These are phyloP conservation scores for Galleria mellonella DNA, from an alignment of 1,140 invertebrate genomes.

Conservation along the genomic window DNA sequence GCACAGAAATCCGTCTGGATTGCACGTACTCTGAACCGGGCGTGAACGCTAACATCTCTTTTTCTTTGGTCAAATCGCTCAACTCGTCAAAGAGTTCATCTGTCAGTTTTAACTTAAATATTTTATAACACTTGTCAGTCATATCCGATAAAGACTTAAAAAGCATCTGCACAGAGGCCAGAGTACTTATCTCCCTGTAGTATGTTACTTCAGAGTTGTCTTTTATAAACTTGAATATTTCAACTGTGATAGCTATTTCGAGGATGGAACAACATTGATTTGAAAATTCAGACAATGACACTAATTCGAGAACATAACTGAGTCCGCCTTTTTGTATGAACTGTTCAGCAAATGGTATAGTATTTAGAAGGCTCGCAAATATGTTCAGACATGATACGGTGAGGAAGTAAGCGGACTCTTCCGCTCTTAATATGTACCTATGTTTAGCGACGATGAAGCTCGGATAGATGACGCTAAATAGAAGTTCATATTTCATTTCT, in stretches of 20 bases:
- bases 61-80: slow-evolving; percentile 40
- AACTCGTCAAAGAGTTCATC: slow-evolving; percentile 37
- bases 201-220: slow-evolving; percentile 48
- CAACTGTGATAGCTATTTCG: slow-evolving; percentile 77
- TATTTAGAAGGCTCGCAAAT: slow-evolving; percentile 76
- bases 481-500: slow-evolving; percentile 74
- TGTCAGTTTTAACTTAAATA: slow-evolving; percentile 46
- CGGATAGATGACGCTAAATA: slow-evolving; percentile 77
- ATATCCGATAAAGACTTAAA: slow-evolving; percentile 71
- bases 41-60: slow-evolving; percentile 21
- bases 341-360: slow-evolving; percentile 74
- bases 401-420: slow-evolving; percentile 74
- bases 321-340: slow-evolving; percentile 76
- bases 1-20: slow-evolving; percentile 11
- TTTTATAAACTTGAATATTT: slow-evolving; percentile 71
- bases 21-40: neutral
- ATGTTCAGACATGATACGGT: slow-evolving; percentile 77
- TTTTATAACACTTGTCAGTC: slow-evolving; percentile 57
- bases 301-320: slow-evolving; percentile 72
- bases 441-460: slow-evolving; percentile 76
- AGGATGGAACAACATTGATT: slow-evolving; percentile 77
- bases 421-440: slow-evolving; percentile 53
- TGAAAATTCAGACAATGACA: slow-evolving; percentile 73
- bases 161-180: slow-evolving; percentile 70
- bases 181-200: slow-evolving; percentile 46